These are phyloP conservation scores for Amphipoea oculea DNA, from an alignment of 2,888 invertebrate genomes.

Conservation along the genomic window DNA sequence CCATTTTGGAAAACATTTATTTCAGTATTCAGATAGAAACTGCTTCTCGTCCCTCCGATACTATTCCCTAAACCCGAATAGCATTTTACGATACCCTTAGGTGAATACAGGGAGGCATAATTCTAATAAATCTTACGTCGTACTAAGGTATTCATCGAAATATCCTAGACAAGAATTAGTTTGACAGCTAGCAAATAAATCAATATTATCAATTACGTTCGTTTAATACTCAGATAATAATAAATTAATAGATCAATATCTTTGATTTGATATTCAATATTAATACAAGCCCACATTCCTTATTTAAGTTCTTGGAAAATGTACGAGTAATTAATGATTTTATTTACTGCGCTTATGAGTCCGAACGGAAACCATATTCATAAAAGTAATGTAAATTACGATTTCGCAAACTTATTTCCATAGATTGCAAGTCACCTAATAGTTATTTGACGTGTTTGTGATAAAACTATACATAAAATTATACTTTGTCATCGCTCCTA, in stretches of 20 bases:
- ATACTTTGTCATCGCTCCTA: conserved; percentile 28
- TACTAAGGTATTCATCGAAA: conserved; percentile 6
- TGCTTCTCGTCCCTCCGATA: conserved; percentile 5
- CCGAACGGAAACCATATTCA: conserved; percentile 20
- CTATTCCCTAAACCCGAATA: neutral
- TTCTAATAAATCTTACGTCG: conserved; percentile 5
- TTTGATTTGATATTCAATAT: conserved; percentile 21
- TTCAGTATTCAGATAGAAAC: conserved; percentile 1
- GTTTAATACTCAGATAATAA: conserved; percentile 8
- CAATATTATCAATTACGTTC: conserved; percentile 38
- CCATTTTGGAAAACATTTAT: neutral
- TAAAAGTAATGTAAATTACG: conserved; percentile 22
- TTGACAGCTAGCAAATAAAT: conserved; percentile 8
- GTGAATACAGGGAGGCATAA: neutral
- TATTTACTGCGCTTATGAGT: conserved; percentile 10
- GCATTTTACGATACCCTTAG: neutral
- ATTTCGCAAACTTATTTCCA: conserved; percentile 31
- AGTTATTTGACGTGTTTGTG: conserved; percentile 2
- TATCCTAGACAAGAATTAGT: conserved; percentile 8
- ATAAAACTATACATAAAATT: conserved; percentile 42
- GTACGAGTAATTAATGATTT: conserved; percentile 22
- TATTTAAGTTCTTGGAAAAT: conserved; percentile 21
- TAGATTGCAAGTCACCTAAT: conserved; percentile 21
- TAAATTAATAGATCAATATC: conserved; percentile 26
- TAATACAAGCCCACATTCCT: conserved; percentile 16